Percentiles rank a stretch among this genome's conserved stretches.
Evolutionary conservation across 1,140 invertebrate genomes (phyloP).

Genomic region (Scaptomyza graminum): DNA sequence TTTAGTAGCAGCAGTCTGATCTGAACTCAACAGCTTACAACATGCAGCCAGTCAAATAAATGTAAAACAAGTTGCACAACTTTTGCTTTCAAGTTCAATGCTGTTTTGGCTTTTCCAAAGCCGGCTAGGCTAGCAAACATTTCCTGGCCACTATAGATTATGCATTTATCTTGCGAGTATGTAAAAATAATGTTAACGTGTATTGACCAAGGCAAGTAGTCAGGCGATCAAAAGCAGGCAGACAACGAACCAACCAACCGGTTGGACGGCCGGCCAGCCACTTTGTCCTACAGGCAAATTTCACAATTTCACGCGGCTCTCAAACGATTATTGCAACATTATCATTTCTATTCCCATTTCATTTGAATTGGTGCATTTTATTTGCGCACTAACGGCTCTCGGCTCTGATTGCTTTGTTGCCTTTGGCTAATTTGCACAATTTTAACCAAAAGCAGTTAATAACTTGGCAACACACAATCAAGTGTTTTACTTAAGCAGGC

Average conservation of each 20-base stretch:
- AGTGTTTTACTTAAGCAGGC: slow-evolving; percentile 51
- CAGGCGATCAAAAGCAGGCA: too few relatives aligned
- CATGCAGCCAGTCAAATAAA: too few relatives aligned
- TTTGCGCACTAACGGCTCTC: slow-evolving; percentile 67
- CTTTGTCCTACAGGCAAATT: slow-evolving; percentile 61
- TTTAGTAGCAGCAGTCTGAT: slow-evolving; percentile 27
- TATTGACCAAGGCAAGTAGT: slow-evolving; percentile 8
- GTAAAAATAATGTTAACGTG: slow-evolving; percentile 24
- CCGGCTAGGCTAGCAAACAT: slow-evolving; percentile 9
- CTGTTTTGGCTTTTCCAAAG: slow-evolving; percentile 56
- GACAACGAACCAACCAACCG: neutral
- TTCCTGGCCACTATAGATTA: slow-evolving; percentile 54
- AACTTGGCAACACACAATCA: slow-evolving; percentile 63
- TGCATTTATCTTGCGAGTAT: slow-evolving; percentile 51
- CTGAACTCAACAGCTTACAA: slow-evolving; percentile 8
- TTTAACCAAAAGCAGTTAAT: slow-evolving; percentile 55
- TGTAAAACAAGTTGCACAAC: slow-evolving; percentile 65
- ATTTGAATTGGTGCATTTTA: slow-evolving; percentile 66
- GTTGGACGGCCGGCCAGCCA: neutral
- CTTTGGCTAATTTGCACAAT: slow-evolving; percentile 72
- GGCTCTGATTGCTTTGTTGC: slow-evolving; percentile 68
- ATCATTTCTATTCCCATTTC: slow-evolving; percentile 50
- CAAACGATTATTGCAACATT: slow-evolving; percentile 58
- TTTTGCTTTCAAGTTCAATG: slow-evolving; percentile 72
- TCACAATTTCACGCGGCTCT: slow-evolving; percentile 63